Evolutionary conservation across 2,113 vertebrate species (phyloP).

Genomic region (Strix aluco): DNA sequence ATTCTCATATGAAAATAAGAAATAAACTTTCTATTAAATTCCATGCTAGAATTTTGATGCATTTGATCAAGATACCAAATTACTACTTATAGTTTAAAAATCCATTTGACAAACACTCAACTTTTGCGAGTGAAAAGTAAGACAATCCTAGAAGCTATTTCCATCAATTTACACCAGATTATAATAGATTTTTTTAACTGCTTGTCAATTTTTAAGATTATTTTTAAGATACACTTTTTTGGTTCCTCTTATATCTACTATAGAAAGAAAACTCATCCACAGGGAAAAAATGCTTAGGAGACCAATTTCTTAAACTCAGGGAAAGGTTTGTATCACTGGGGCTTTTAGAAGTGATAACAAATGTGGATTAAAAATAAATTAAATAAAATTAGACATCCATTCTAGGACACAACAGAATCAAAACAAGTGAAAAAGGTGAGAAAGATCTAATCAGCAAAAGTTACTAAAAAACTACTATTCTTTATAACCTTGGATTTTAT

Average conservation of each 20-base stretch:
- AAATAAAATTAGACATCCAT: neutral
- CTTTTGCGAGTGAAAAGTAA: neutral
- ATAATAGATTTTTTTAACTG: neutral
- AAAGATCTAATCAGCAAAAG: neutral
- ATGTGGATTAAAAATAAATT: neutral
- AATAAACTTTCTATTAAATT: neutral
- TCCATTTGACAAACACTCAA: neutral
- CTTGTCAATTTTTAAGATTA: neutral
- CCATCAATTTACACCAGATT: neutral
- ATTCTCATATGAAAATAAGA: neutral
- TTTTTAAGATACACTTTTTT: neutral
- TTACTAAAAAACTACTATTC: neutral
- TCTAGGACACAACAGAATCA: neutral
- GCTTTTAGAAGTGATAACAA: neutral
- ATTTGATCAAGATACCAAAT: neutral
- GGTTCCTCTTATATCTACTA: neutral
- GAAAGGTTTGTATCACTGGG: neutral
- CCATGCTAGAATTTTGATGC: neutral
- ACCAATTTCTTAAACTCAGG: neutral
- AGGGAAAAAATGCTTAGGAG: neutral
- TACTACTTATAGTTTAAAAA: neutral
- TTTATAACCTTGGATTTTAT: neutral
- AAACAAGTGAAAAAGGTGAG: neutral
- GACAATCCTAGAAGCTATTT: neutral
- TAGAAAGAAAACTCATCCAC: neutral